Percentiles rank a stretch among this genome's conserved stretches.
Evolutionary conservation across 2,797 vertebrate genomes (phyloP).

Genomic region (Lepilemur septentrionalis): DNA sequence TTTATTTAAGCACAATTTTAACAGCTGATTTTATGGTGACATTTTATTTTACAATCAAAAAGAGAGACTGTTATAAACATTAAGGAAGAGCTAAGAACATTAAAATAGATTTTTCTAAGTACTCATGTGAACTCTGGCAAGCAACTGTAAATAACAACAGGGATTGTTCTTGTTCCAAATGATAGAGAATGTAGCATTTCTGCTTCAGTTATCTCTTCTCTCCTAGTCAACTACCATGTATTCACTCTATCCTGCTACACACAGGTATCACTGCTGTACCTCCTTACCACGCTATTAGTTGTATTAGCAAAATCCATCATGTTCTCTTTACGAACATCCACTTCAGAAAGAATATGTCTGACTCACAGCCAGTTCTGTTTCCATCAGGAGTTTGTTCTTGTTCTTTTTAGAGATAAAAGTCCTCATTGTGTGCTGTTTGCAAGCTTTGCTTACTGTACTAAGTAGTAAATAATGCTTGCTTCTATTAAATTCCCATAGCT

Average conservation of each 20-base stretch:
- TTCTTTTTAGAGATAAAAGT: neutral
- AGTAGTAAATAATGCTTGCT: neutral
- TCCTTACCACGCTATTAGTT: neutral
- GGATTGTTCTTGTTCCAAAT: neutral
- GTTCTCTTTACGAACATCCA: neutral
- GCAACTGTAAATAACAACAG: neutral
- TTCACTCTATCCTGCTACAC: neutral
- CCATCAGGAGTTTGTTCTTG: neutral
- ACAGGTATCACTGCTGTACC: neutral
- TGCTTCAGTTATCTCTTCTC: neutral
- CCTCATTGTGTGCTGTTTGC: neutral
- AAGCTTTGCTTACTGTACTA: neutral
- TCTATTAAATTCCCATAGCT: neutral
- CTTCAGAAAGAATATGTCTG: neutral
- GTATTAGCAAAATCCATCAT: neutral
- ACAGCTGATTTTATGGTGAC: neutral
- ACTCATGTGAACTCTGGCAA: neutral
- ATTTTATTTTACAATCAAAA: neutral
- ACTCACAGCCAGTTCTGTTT: neutral
- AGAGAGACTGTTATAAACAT: neutral
- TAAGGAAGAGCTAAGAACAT: neutral
- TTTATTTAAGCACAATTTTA: conserved; percentile 8
- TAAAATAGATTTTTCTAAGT: neutral
- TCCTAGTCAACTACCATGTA: neutral
- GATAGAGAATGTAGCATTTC: neutral